phyloP scores from a whole-genome alignment of 1,140 invertebrate species.

The Apis dorsata region DNA sequence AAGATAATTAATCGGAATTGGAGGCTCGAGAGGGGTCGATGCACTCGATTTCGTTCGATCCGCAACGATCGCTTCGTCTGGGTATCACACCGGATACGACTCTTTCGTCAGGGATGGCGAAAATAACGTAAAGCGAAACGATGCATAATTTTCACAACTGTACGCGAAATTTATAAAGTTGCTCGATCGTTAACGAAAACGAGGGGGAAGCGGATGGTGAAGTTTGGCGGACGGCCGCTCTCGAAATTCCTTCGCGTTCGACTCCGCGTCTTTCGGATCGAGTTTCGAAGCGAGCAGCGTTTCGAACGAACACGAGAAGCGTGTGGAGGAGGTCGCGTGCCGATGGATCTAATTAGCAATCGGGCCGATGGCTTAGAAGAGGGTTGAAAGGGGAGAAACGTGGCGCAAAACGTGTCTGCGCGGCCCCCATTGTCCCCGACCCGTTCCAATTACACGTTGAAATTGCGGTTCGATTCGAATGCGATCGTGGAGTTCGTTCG shows the following conservation, averaged over 20 bases:
- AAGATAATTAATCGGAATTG: slow-evolving; percentile 64
- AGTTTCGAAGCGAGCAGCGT: slow-evolving; percentile 9
- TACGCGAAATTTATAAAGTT: too few relatives aligned
- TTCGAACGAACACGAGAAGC: slow-evolving; percentile 13
- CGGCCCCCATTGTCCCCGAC: slow-evolving; percentile 34
- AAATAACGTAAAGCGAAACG: too few relatives aligned
- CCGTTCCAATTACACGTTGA: slow-evolving; percentile 62
- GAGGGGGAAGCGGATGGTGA: not conserved
- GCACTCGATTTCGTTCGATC: slow-evolving; percentile 64
- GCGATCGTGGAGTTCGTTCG: not conserved
- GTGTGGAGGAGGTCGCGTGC: slow-evolving; percentile 6
- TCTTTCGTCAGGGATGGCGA: not conserved
- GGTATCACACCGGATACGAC: too few relatives aligned
- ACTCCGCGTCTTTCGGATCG: not conserved
- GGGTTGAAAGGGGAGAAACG: slow-evolving; percentile 44
- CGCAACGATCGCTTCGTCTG: not conserved
- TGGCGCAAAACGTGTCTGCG: slow-evolving; percentile 21
- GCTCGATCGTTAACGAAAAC: too few relatives aligned
- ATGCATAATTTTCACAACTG: too few relatives aligned
- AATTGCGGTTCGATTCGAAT: slow-evolving; percentile 63
- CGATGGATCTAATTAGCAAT: slow-evolving; percentile 58
- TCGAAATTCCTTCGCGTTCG: not conserved
- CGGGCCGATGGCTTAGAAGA: slow-evolving; percentile 43
- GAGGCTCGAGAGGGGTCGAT: slow-evolving; percentile 48
- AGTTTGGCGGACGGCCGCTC: not conserved